Percentiles rank a stretch among this genome's conserved stretches.
Conservation (phyloP, 2,797 vertebrate species). For the Halcyon chelicuti region DNA sequence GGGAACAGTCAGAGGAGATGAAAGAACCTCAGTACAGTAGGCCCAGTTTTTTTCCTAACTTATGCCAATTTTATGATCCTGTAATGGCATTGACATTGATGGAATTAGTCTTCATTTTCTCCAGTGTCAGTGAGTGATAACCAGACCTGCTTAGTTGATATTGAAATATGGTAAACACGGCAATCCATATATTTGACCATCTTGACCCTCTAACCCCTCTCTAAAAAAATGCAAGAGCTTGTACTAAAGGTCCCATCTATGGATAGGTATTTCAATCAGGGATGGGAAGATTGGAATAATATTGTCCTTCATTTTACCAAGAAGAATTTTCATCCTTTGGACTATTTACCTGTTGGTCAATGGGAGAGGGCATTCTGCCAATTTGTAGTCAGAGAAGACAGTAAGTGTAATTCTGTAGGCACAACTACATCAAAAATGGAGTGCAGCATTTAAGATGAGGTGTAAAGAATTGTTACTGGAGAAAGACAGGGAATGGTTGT, state of each 20-base stretch:
- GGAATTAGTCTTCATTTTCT: conserved; percentile 13
- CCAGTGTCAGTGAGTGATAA: not conserved
- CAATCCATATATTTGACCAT: not conserved
- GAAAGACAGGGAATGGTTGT: not conserved
- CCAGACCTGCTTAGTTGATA: not conserved
- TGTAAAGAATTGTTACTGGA: not conserved
- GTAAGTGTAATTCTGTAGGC: not conserved
- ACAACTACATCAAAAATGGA: not conserved
- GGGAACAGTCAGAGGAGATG: conserved; percentile 70
- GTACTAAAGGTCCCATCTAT: not conserved
- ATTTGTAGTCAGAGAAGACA: not conserved
- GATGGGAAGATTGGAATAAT: not conserved
- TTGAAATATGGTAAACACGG: conserved; percentile 2
- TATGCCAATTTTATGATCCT: conserved; percentile 46
- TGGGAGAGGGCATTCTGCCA: not conserved
- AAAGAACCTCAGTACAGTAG: conserved; percentile 60
- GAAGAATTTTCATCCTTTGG: not conserved
- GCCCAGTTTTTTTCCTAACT: conserved; percentile 34
- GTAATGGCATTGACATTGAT: conserved; percentile 55
- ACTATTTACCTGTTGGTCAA: not conserved
- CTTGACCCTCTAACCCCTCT: not conserved
- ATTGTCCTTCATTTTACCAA: not conserved
- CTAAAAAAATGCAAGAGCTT: not conserved
- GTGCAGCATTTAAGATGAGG: not conserved
- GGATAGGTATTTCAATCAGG: not conserved